A percentile compares a stretch with the other conserved stretches of the same genome.
These are phyloP conservation scores for Chouioia cunea DNA, from an alignment of 2,888 invertebrate species.

Conservation along the genomic window DNA sequence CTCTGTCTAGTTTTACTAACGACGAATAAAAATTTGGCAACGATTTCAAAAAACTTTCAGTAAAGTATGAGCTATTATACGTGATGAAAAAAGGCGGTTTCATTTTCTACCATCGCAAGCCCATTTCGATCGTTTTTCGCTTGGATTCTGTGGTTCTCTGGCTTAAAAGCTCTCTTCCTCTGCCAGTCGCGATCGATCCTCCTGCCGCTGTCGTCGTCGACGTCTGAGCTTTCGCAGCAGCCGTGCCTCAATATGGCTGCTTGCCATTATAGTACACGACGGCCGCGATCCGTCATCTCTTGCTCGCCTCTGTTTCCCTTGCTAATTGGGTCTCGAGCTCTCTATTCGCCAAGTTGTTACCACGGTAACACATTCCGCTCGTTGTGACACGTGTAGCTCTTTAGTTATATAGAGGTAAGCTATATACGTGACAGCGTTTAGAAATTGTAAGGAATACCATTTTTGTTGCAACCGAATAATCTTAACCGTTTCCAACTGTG, in stretches of 20 bases:
- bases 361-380: constrained; percentile 55
- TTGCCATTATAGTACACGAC: too few relatives aligned
- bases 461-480: too few relatives aligned
- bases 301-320: constrained; percentile 59
- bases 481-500: too few relatives aligned
- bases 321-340: constrained; percentile 61
- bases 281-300: constrained; percentile 27
- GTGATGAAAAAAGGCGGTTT: too few relatives aligned
- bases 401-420: neutral
- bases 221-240: neutral
- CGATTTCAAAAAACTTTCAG: too few relatives aligned
- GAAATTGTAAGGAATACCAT: too few relatives aligned
- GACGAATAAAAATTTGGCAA: too few relatives aligned
- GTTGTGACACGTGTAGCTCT: neutral
- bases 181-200: constrained; percentile 55
- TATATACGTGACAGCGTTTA: neutral
- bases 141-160: constrained; percentile 50
- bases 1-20: too few relatives aligned
- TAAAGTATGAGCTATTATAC: too few relatives aligned
- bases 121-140: constrained; percentile 29
- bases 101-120: too few relatives aligned
- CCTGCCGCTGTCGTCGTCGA: constrained; percentile 32
- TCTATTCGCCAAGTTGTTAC: constrained; percentile 52
- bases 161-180: constrained; percentile 58
- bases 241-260: constrained; percentile 47